Evolutionary conservation across 2,888 invertebrate genomes (phyloP).

Genomic region (Caenorhabditis angaria): DNA sequence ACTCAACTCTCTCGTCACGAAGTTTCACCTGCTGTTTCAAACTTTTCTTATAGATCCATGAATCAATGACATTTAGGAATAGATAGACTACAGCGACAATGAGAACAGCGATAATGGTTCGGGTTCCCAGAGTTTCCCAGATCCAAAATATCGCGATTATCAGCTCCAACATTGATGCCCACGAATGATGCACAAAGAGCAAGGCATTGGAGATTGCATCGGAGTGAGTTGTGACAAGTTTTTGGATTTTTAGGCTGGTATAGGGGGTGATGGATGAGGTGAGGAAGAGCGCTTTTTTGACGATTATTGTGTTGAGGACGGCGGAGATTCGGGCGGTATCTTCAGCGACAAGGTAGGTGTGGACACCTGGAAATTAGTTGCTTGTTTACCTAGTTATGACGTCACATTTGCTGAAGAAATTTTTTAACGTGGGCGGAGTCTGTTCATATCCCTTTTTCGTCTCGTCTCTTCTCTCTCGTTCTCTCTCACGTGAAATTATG

Average conservation of each 20-base stretch:
- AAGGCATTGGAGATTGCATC: slow-evolving; percentile 39
- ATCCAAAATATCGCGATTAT: slow-evolving; percentile 42
- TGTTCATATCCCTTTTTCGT: too few species aligned
- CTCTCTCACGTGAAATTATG: too few species aligned
- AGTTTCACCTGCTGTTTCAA: slow-evolving; percentile 33
- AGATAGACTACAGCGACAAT: slow-evolving; percentile 33
- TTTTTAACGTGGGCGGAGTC: too few species aligned
- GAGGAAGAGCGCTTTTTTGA: slow-evolving; percentile 35
- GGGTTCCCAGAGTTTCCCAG: slow-evolving; percentile 44
- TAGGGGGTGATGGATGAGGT: slow-evolving; percentile 35
- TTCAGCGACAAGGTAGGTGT: slow-evolving; percentile 36
- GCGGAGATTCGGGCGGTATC: slow-evolving; percentile 36
- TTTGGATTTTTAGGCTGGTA: slow-evolving; percentile 31
- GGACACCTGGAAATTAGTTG: slow-evolving; percentile 36
- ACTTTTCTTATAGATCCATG: slow-evolving; percentile 28
- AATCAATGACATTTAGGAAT: slow-evolving; percentile 34
- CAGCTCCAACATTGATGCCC: slow-evolving; percentile 34
- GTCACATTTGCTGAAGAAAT: too few species aligned
- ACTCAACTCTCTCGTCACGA: slow-evolving; percentile 41
- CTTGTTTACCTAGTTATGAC: too few species aligned
- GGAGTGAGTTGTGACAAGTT: slow-evolving; percentile 47
- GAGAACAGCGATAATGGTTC: slow-evolving; percentile 35
- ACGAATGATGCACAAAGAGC: slow-evolving; percentile 42
- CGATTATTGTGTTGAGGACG: slow-evolving; percentile 38
- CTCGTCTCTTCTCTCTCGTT: too few species aligned